Evolutionary conservation across 1,140 invertebrate species (phyloP), one percentile per base, ranked within the genome.

Genomic region (Papilio dardanus): DNA sequence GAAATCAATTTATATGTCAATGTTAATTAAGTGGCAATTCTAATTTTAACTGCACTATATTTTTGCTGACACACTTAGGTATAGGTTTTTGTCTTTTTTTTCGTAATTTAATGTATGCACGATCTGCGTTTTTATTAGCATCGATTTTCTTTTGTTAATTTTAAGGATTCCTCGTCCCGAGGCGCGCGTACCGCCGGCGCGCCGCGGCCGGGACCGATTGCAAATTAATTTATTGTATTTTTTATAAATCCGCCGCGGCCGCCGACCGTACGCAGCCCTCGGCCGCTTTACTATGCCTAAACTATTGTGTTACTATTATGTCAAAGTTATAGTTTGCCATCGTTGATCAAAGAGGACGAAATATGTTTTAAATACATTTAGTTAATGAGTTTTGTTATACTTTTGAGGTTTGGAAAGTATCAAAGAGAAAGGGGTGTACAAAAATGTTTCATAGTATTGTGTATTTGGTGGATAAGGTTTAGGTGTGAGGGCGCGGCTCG

Each of bases 1-100:
- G 83, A 85, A 87, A 90, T 83, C 88, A 88, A 89, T 89, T 89
- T 92, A 92, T 91, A 92, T 93, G 89, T 91, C 83, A 89, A 90
- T 89, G 88, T 91, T 92, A 92, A 90, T 92, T 92, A 91, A 91
- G 89, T 89, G 86, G 88, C 91, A 91, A 93, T 91, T 92, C 86
- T 91, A 89, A 92, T 92, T 91, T 89, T 89, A 89, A 87, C 87
- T 89, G 89, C 90, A 93, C 88, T 90, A 91, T 93, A 91, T 92
- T 93, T 92, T 93, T 91, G 90, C 91, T 93, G 91, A 92, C 91
- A 92, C 90, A 89, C 87, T 85, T 93, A 91, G 88, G 82, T 84
- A 91, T 87, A 91, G 85, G 83, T 86, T 90, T 90, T 89, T 88
- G 80, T 73, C 84, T 78, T 86, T 85, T 86, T 89, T 90, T 92